Conservation (phyloP, 2,888 invertebrate species). For the Zygaena filipendulae region DNA sequence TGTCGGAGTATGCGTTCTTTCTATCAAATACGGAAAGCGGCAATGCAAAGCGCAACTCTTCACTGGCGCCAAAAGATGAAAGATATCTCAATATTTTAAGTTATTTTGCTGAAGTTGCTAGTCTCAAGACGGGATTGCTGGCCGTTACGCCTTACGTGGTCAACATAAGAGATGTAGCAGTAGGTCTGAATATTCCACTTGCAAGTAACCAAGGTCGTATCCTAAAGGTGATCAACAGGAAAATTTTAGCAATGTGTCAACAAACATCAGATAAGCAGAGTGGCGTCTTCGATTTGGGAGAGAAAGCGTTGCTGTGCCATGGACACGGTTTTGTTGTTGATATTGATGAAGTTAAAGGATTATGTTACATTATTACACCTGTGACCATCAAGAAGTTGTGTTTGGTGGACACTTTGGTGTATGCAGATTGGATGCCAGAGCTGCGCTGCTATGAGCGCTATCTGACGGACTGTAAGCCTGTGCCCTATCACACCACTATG, state of each 20-base stretch:
- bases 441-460: conserved; percentile 31
- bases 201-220: too few species aligned
- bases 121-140: conserved; percentile 37
- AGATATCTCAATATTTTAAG: conserved; percentile 71
- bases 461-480: conserved; percentile 27
- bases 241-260: conserved; percentile 74
- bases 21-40: conserved; percentile 23
- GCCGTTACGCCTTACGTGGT: conserved; percentile 70
- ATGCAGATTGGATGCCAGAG: conserved; percentile 53
- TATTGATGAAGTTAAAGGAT: conserved; percentile 69
- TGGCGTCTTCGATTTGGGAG: conserved; percentile 42
- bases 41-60: conserved; percentile 26
- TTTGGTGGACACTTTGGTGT: conserved; percentile 64
- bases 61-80: conserved; percentile 50
- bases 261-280: conserved; percentile 23
- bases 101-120: conserved; percentile 70
- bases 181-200: conserved; percentile 55
- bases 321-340: too few species aligned
- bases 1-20: conserved; percentile 32
- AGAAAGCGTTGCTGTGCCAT: conserved; percentile 66
- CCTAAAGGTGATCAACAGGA: conserved; percentile 72
- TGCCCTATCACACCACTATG: conserved; percentile 46
- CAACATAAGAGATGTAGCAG: conserved; percentile 51
- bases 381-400: conserved; percentile 41
- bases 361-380: conserved; percentile 75